Base-by-base conservation (phyloP, 1,140 invertebrate genomes). In the Monochamus saltuarius region DNA sequence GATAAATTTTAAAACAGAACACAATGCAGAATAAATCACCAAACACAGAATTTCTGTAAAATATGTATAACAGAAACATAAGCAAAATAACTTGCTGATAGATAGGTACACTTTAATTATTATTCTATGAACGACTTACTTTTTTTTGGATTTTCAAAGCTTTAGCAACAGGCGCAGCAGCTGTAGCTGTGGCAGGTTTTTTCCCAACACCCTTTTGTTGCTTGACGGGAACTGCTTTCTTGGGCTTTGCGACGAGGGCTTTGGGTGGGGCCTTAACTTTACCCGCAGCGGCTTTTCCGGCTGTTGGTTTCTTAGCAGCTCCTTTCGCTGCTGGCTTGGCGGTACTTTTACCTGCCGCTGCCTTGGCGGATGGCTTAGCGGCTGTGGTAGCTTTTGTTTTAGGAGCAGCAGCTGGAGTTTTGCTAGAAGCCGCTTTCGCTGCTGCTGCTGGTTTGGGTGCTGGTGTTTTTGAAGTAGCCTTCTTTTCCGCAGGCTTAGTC, bases 61-160 rank as follows among this genome's bases (percentile, higher is more conserved):
- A n/a, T n/a, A n/a, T n/a, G n/a, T n/a, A n/a, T n/a, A n/a, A n/a
- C n/a, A n/a, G n/a, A n/a, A n/a, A n/a, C n/a, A n/a, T n/a, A n/a
- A n/a, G n/a, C n/a, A n/a, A n/a, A n/a, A n/a, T n/a, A n/a, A n/a
- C n/a, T n/a, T n/a, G n/a, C n/a, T n/a, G n/a, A n/a, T n/a, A n/a
- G n/a, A n/a, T n/a, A n/a, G n/a, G n/a, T n/a, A n/a, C n/a, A n/a
- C n/a, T n/a, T n/a, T n/a, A n/a, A n/a, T n/a, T n/a, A n/a, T n/a
- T n/a, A n/a, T n/a, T n/a, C n/a, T n/a, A n/a, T n/a, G n/a, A 11
- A 51, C 6, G 11, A 65, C 69, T 72, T 76, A 92, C 91, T 86
- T 93, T 94, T 67, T 87, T 88, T 76, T 92, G 89, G 16, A 86
- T 83, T 74, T 89, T 90, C 40, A 86, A 80, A 52, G 89, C 90